A percentile compares a stretch with the other conserved stretches of the same genome.
Evolutionary conservation across 1,140 invertebrate genomes (phyloP).

Genomic region (Psix sp.): DNA sequence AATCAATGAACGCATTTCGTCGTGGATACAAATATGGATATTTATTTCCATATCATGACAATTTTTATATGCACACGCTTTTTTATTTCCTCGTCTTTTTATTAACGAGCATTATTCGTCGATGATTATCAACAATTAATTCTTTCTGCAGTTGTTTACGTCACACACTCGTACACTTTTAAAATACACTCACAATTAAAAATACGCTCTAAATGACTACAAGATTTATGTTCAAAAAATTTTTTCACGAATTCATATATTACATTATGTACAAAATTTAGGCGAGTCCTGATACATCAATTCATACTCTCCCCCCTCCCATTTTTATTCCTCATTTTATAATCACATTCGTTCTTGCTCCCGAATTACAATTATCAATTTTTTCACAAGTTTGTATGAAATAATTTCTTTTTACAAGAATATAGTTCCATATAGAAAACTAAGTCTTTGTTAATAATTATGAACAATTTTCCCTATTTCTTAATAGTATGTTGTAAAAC

Average conservation of each 20-base stretch:
- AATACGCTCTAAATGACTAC: conserved; percentile 68
- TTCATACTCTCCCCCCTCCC: conserved; percentile 31
- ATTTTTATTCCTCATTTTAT: conserved; percentile 27
- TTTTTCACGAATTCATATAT: conserved; percentile 65
- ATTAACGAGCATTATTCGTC: conserved; percentile 23
- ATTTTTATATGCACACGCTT: conserved; percentile 25
- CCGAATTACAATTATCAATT: conserved; percentile 38
- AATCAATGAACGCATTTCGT: conserved; percentile 49
- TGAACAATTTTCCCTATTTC: conserved; percentile 60
- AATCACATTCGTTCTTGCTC: conserved; percentile 30
- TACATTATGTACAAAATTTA: conserved; percentile 74
- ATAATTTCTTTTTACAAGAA: conserved; percentile 71
- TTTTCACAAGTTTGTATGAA: conserved; percentile 17
- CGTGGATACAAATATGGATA: conserved; percentile 63
- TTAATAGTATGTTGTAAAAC: conserved; percentile 65
- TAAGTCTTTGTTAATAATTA: conserved; percentile 73
- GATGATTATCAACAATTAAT: conserved; percentile 5
- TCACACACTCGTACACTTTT: conserved; percentile 23
- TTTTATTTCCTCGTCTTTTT: neutral
- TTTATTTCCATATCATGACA: conserved; percentile 57
- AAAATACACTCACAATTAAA: conserved; percentile 67
- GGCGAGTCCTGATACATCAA: conserved; percentile 70
- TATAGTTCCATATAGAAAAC: conserved; percentile 77
- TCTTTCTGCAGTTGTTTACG: conserved; percentile 18
- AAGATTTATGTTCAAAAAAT: conserved; percentile 70